Base-by-base conservation (phyloP, 2,113 vertebrate genomes). In the Petaurus breviceps region DNA sequence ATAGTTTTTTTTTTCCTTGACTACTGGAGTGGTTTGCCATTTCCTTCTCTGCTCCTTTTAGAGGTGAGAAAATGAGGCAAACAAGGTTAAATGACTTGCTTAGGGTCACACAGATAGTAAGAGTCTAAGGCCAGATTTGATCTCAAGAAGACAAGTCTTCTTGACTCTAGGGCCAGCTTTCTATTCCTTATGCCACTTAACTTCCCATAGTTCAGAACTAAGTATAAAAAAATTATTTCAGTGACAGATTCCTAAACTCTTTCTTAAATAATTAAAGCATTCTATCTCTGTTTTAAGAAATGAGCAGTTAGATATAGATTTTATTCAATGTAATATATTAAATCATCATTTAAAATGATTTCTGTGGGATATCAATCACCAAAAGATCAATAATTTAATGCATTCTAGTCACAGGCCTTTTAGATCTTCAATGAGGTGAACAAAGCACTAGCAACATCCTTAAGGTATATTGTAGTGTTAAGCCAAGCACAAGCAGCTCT, bases 281-380 rank as follows among this genome's bases (percentile, higher is more conserved):
- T 43, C 19, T 26, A 19, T 4, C 24, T 68, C 22, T n/a, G 94
- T 95, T 93, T 53, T n/a, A 95, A 95, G 54, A 47, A 55, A 22
- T 91, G 43, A 53, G 7, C 7, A 94, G 1, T 31, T 57, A 9
- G 3, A 28, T 50, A 53, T 47, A 2, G 0, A 53, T 68, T 28
- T 94, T 3, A 51, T 7, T 93, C 22, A 51, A 91, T 51, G 1
- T 90, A 96, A 50, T 49, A 92, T 43, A 95, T 43, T 91, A 94
- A 93, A 90, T 46, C 22, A 25, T 90, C 61, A 54, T 24, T 89
- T 51, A 93, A 95, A 92, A 26, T 90, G 2, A 93, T 53, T 95
- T 47, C 89, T 51, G 91, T 49, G 9, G 51, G 5, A 2, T 68
- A 22, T 95, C 92, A 89, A 37, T 94, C 92, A 46, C 5, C 12